Base-by-base conservation (phyloP, 2,797 vertebrate species). In the Aeoliscus strigatus region DNA sequence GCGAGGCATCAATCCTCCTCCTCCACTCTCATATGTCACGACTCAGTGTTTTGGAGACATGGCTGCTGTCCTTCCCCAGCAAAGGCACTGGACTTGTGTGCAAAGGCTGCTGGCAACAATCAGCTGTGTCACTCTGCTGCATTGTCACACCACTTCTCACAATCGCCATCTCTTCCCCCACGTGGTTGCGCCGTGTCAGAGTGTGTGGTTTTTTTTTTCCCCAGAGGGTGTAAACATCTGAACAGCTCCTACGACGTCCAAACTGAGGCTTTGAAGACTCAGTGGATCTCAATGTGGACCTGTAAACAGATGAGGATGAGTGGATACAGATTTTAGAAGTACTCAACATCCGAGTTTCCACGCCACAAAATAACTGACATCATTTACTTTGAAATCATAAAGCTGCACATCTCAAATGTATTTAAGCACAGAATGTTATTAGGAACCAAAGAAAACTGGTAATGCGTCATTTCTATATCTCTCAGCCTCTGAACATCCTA, bases 231-330 rank as follows among this genome's bases (percentile, higher is more conserved):
- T 25, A 33, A 50, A 51, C 38, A 32, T 53, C 56, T 57, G 66
- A 34, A 29, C 41, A 28, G 16, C 13, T 42, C 16, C 8, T n/a
- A 11, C 12, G 1, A 18, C 27, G 48, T 58, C 38, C 55, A 51
- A 39, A 54, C 6, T 14, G 29, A 43, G 48, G 15, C 39, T 27
- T 7, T 11, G 30, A 28, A 18, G 30, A 32, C 15, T 93, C 89
- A 98, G 53, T 98, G 94, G 71, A 98, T 97, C 86, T 98, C 95
- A 74, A 98, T 98, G 68, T 96, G 95, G 49, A 98, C 94, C 94
- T 98, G 77, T 49, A 75, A 76, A 65, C 30, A 72, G 17, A 75
- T 5, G 48, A 60, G 26, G 2, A 28, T 21, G 1, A 39, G 34
- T 21, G 3, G 18, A 21, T 21, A 21, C 18, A 21, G n/a, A n/a